Evolutionary conservation across 2,113 vertebrate genomes (phyloP).

Genomic region (Alosa alosa): DNA sequence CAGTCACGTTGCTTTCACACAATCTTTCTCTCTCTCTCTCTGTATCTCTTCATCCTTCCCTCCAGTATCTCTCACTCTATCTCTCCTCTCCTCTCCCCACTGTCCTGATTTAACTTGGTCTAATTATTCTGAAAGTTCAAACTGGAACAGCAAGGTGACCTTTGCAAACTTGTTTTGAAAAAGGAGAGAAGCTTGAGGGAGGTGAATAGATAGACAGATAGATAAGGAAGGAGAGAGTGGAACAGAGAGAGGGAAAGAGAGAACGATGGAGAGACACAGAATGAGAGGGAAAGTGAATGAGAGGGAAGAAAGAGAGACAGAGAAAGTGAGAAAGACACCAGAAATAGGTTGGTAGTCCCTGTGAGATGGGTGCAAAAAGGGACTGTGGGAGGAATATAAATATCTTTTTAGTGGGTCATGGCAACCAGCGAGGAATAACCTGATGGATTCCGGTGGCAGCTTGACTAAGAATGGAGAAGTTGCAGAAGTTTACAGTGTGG

Average conservation of each 20-base stretch:
- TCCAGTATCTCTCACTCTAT: too few relatives aligned
- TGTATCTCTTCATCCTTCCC: neutral
- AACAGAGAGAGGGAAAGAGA: neutral
- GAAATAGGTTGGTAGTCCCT: conserved; percentile 62
- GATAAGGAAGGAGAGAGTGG: neutral
- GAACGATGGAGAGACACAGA: neutral
- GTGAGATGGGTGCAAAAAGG: conserved; percentile 55
- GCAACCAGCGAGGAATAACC: conserved; percentile 53
- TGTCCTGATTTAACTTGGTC: conserved; percentile 70
- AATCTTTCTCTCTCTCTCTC: neutral
- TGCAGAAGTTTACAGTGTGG: neutral
- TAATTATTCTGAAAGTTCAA: conserved; percentile 63
- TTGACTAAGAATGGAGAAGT: conserved; percentile 29
- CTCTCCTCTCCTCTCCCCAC: neutral
- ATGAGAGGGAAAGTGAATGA: conserved; percentile 35
- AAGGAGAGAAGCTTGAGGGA: neutral
- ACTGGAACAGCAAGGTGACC: conserved; percentile 67
- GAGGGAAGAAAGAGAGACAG: conserved; percentile 48
- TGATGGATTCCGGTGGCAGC: conserved; percentile 23
- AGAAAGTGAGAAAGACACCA: conserved; percentile 53
- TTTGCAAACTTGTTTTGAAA: conserved; percentile 62
- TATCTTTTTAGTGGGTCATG: conserved; percentile 65
- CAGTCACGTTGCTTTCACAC: neutral
- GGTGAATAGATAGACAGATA: neutral
- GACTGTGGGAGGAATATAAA: conserved; percentile 52